phyloP scores from a whole-genome alignment of 2,888 invertebrate species.

The Ceraclea dissimilis region DNA sequence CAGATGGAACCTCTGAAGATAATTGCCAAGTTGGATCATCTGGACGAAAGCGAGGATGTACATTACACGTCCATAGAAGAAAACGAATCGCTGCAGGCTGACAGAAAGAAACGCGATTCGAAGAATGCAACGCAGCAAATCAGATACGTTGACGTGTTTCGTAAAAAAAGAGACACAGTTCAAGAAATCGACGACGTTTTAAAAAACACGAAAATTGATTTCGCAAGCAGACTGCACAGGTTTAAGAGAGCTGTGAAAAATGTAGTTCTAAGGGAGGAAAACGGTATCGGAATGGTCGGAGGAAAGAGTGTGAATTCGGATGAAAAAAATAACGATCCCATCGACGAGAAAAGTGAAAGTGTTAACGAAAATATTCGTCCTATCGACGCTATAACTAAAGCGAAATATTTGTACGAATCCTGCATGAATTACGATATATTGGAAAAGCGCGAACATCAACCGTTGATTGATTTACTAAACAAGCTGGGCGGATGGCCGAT shows the following conservation, averaged over 20 bases:
- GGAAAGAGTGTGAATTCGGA: not conserved
- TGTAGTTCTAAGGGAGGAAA: not conserved
- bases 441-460: constrained; percentile 61
- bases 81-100: not conserved
- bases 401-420: constrained; percentile 75
- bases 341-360: not conserved
- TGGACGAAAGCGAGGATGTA: not conserved
- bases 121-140: not conserved
- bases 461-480: constrained; percentile 59
- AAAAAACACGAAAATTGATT: not conserved
- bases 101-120: not conserved
- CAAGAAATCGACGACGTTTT: not conserved
- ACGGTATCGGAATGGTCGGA: not conserved
- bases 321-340: not conserved
- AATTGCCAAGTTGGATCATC: not conserved
- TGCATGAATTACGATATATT: constrained; percentile 77
- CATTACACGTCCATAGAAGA: not conserved
- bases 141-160: not conserved
- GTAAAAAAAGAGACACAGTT: not conserved
- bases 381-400: constrained; percentile 62
- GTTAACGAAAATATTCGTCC: constrained; percentile 15
- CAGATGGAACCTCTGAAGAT: not conserved
- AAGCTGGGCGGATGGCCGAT: constrained; percentile 88
- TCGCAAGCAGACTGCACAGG: not conserved
- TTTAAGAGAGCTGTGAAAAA: not conserved